Evolutionary conservation across 2,797 vertebrate genomes (phyloP), one percentile per base, ranked within the genome.

Genomic region (Pipistrellus pipistrellus): DNA sequence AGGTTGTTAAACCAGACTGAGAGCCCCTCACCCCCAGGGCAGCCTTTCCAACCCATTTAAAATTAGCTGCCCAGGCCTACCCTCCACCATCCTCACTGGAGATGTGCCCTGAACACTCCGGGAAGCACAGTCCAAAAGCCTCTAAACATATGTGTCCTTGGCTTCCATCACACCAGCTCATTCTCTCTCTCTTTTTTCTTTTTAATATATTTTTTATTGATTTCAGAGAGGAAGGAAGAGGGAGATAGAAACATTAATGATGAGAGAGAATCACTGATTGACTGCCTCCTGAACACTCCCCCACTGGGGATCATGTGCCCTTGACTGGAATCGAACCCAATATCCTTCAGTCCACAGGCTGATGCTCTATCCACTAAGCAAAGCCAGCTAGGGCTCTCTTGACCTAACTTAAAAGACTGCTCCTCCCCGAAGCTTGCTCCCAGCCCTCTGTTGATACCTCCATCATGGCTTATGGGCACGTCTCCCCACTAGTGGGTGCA

Each of bases 381-480:
- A 62, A 62, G 30, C 12, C 59, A 30, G 59, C 59, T 30, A 62
- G 59, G 27, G 27, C 13, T 30, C 59, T 15, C 35, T 13, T 11
- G 51, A 30, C 32, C 14, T 41, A 64, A 57, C 48, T 80, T 53
- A 20, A 23, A 59, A n/a, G 66, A 53, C 51, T 6, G 38, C 30
- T 72, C n/a, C 30, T 41, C 23, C 0, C 1, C 2, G 2, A 62
- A 57, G 21, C 8, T 7, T 17, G 35, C 7, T 13, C 51, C 41
- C 4, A 10, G 38, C 27, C 25, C 5, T 55, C n/a, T 21, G 25
- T 1, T 48, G 38, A 41, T 20, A 20, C 27, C 44, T 53, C 35
- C 25, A 10, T n/a, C 10, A 20, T 23, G 14, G 12, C 15, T 4
- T 6, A 20, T 0, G 7, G 27, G 25, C 3, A 2, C 0, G 3